Base-by-base conservation (phyloP, 2,888 invertebrate genomes). In the Apotomis turbidana region DNA sequence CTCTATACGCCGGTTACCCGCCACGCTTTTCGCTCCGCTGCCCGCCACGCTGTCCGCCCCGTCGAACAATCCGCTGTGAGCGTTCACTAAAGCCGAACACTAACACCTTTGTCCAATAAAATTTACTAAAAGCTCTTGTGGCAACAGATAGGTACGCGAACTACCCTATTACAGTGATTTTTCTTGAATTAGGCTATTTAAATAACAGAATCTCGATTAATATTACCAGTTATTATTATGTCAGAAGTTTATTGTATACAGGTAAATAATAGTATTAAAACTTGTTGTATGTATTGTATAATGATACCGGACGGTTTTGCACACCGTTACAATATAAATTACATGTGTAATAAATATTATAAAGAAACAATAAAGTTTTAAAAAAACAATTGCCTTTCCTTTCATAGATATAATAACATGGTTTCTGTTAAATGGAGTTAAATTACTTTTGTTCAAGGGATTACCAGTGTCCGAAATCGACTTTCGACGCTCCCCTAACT, bases 231-330 rank as follows among this genome's bases (percentile, higher is more conserved):
- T 93, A 93, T 90, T 85, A 90, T 89, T 90, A 90, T 90, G 88
- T 91, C 88, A 86, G 87, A 91, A 88, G 90, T 93, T 93, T 93
- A 93, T 92, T 90, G 90, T 93, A 90, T 90, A 91, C 91, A 90
- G 88, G 82, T 92, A 91, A 71, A 91, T 89, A 90, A 91, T 91
- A 91, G 90, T 85, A 86, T 87, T 84, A 86, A 88, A 87, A 89
- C 85, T 91, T 91, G 92, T 93, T 93, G 91, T 91, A 91, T 89
- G 91, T 90, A 91, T 87, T 84, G 91, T 90, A 91, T 87, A 83
- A 90, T 83, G 83, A 83, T 89, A 90, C 83, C 84, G 81, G 83
- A 85, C 78, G 84, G 86, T 84, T 90, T 87, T 81, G 79, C 78
- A 79, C 77, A 79, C 81, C 83, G 88, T 67, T 84, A 84, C 84